Percentiles rank a stretch among this genome's conserved stretches.
Conservation (phyloP, 2,797 vertebrate genomes). For the Benthosema pterotum region DNA sequence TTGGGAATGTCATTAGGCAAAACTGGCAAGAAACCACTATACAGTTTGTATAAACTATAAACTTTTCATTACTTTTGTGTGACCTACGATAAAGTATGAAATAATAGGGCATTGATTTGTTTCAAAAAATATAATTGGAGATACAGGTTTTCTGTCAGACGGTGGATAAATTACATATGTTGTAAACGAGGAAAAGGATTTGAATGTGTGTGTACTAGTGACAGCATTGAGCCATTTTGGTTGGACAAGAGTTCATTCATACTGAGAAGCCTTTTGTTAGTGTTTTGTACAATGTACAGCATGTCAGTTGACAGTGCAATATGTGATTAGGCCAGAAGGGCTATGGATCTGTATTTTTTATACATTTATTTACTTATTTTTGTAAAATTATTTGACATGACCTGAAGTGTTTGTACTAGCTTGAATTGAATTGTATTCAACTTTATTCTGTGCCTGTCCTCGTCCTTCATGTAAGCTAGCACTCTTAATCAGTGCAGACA, state of each 20-base stretch:
- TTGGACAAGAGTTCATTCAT: constrained; percentile 13
- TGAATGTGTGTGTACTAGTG: constrained; percentile 22
- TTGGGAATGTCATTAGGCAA: too few relatives aligned
- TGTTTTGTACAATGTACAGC: constrained; percentile 12
- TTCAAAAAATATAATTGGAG: neutral
- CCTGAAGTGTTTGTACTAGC: constrained; percentile 15
- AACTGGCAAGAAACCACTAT: too few relatives aligned
- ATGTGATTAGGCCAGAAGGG: neutral
- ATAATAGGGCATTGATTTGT: too few relatives aligned
- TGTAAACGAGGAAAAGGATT: too few relatives aligned
- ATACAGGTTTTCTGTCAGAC: neutral
- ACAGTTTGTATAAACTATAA: too few relatives aligned
- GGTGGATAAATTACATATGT: neutral
- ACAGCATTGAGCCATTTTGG: constrained; percentile 21
- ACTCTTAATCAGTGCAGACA: constrained; percentile 6
- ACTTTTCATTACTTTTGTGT: too few relatives aligned
- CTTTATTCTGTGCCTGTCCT: neutral
- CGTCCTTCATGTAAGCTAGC: neutral
- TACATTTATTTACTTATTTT: neutral
- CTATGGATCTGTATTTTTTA: neutral
- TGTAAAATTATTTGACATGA: constrained; percentile 48
- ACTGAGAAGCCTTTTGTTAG: constrained; percentile 14
- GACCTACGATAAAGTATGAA: too few relatives aligned
- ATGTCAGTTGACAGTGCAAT: too few relatives aligned
- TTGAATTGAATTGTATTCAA: constrained; percentile 14